A percentile compares a stretch with the other conserved stretches of the same genome.
These are phyloP conservation scores for Vulpes ferrilata DNA, from an alignment of 2,113 vertebrate species.

Conservation along the genomic window DNA sequence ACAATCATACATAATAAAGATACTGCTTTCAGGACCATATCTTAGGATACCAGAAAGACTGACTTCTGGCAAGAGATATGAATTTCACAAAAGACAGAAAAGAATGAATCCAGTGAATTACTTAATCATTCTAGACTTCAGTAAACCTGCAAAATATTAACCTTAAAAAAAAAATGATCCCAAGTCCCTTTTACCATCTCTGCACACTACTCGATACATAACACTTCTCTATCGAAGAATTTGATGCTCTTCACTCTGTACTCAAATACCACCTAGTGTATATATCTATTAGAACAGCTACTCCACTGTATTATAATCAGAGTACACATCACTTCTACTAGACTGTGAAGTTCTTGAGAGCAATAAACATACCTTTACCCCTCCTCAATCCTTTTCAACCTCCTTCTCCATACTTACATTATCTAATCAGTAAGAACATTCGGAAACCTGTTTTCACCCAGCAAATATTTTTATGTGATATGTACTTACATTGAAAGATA, in stretches of 20 bases:
- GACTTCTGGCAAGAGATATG: neutral
- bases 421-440: constrained; percentile 28
- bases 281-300: constrained; percentile 9
- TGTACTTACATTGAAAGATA: neutral
- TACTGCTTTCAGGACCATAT: constrained; percentile 49
- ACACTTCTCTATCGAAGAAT: constrained; percentile 10
- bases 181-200: constrained; percentile 42
- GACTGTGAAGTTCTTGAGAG: neutral
- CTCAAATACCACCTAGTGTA: neutral
- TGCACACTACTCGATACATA: neutral
- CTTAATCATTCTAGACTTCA: constrained; percentile 42
- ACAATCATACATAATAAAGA: constrained; percentile 41
- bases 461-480: constrained; percentile 47
- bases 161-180: constrained; percentile 41
- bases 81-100: constrained; percentile 33
- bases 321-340: neutral
- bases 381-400: neutral
- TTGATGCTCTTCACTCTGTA: constrained; percentile 2
- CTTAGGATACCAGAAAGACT: constrained; percentile 25
- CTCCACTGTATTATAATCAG: neutral
- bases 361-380: neutral
- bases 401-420: neutral
- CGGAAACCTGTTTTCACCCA: constrained; percentile 4
- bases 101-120: constrained; percentile 55
- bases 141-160: constrained; percentile 42